These are phyloP conservation scores for Caenorhabditis becei DNA, from an alignment of 2,888 invertebrate species.

Conservation along the genomic window DNA sequence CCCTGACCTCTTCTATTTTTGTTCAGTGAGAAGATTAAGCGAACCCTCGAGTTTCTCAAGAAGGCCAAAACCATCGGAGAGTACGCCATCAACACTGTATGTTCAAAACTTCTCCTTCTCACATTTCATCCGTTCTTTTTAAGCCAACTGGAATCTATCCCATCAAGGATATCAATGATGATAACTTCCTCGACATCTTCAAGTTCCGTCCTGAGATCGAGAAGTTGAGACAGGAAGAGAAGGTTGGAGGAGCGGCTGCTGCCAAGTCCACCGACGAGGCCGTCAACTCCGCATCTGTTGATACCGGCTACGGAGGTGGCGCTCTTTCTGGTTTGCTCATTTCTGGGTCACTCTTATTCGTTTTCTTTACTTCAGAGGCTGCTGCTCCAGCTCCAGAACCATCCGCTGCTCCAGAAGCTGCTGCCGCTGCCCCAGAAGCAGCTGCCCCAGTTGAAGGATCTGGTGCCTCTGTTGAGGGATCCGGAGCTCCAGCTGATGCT, in stretches of 20 bases:
- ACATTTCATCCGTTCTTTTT: slow-evolving; percentile 20
- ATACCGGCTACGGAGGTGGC: slow-evolving; percentile 43
- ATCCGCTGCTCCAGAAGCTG: slow-evolving; percentile 28
- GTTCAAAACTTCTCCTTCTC: neutral
- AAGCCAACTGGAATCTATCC: slow-evolving; percentile 73
- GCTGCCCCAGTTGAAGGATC: slow-evolving; percentile 46
- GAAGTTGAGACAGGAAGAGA: slow-evolving; percentile 48
- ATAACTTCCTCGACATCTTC: slow-evolving; percentile 70
- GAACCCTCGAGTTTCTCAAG: slow-evolving; percentile 60
- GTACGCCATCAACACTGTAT: slow-evolving; percentile 69
- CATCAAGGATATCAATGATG: slow-evolving; percentile 70
- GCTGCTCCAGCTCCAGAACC: slow-evolving; percentile 30
- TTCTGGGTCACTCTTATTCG: neutral
- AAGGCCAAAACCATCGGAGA: slow-evolving; percentile 68
- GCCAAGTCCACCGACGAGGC: slow-evolving; percentile 39
- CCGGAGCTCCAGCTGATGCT: slow-evolving; percentile 38
- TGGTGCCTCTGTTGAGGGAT: slow-evolving; percentile 38
- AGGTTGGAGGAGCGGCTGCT: slow-evolving; percentile 20
- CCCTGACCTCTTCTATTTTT: neutral
- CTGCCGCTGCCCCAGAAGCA: neutral
- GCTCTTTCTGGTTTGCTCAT: slow-evolving; percentile 15
- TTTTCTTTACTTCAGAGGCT: neutral
- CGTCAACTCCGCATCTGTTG: slow-evolving; percentile 48
- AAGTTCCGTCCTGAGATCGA: slow-evolving; percentile 68
- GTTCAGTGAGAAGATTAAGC: slow-evolving; percentile 67